Evolutionary conservation across 2,113 vertebrate genomes (phyloP), one percentile per base, ranked within the genome.

Genomic region (Tapirus terrestris): DNA sequence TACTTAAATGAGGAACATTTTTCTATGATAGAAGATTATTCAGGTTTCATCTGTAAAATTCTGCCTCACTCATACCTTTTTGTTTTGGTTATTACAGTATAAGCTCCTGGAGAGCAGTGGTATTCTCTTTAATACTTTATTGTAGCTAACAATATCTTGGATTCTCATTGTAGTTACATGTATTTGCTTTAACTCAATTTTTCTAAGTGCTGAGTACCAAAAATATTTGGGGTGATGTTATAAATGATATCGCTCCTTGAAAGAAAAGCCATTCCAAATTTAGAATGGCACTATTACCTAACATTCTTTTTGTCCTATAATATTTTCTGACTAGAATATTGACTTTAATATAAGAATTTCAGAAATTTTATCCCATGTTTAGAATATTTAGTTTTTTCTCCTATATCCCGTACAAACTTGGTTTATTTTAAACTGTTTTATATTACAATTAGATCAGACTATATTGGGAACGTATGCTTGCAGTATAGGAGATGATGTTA

Each of bases 401-500:
- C 87, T 80, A 5, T 68, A 88, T 96, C 93, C 95, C 95, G 96
- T 86, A 77, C 13, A 93, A 80, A 93, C 27, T 79, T 67, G 61
- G 31, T 93, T 98, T 89, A 77, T 87, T 98, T 98, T 77, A 97
- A 98, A 94, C 96, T 73, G 98, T 92, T 80, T 60, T 90, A 56
- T 95, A 36, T 94, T 89, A 73, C 85, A 95, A 68, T 87, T 58
- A 89, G 96, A 98, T 97, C 89, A 98, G 91, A 87, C 79, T 98
- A 85, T 97, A 97, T 89, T 98, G 95, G 97, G 96, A 98, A 97
- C 77, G 0, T 61, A 88, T 96, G 96, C 94, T 86, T 68, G 96
- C 85, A 94, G 94, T 96, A 97, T 97, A 98, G 97, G 97, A 98
- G 97, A 96, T 98, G 97, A 96, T 98, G 70, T 98, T 98, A 98